These are phyloP conservation scores for Helicolenus hilgendorfi DNA, from an alignment of 2,797 vertebrate species.

Conservation along the genomic window DNA sequence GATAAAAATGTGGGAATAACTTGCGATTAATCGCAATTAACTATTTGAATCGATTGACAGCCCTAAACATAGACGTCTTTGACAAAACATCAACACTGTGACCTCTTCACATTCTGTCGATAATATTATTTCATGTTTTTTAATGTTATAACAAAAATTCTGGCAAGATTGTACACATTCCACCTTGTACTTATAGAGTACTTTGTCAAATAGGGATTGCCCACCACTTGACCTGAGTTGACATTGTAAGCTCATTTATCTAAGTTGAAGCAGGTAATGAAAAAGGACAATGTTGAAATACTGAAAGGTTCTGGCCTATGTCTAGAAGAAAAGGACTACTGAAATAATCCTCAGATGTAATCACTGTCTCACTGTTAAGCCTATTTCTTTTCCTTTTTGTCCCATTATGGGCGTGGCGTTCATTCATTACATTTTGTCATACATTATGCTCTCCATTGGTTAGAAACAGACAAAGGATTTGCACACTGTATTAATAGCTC, in stretches of 20 bases:
- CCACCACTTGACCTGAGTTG: constrained; percentile 45
- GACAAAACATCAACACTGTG: too few relatives aligned
- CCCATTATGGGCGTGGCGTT: constrained; percentile 50
- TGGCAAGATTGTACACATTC: not conserved
- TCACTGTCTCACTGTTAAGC: constrained; percentile 55
- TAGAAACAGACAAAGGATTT: constrained; percentile 71
- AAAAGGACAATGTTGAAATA: constrained; percentile 57
- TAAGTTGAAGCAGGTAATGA: constrained; percentile 48
- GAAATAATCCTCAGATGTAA: constrained; percentile 70
- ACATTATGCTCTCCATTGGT: constrained; percentile 65
- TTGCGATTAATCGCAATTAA: too few relatives aligned
- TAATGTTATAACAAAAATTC: not conserved
- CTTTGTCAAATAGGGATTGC: constrained; percentile 12
- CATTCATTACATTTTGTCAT: constrained; percentile 69
- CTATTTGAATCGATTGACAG: too few relatives aligned
- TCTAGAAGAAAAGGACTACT: constrained; percentile 38
- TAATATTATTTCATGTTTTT: too few relatives aligned
- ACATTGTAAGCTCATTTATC: constrained; percentile 65
- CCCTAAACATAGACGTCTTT: too few relatives aligned
- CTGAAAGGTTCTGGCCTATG: constrained; percentile 35
- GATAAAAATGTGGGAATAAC: too few relatives aligned
- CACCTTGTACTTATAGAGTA: not conserved
- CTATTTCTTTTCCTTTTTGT: constrained; percentile 57
- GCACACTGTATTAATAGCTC: constrained; percentile 69
- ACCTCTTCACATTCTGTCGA: too few relatives aligned